Base-by-base conservation (phyloP, 1,140 invertebrate genomes). In the Drosophila simulans region DNA sequence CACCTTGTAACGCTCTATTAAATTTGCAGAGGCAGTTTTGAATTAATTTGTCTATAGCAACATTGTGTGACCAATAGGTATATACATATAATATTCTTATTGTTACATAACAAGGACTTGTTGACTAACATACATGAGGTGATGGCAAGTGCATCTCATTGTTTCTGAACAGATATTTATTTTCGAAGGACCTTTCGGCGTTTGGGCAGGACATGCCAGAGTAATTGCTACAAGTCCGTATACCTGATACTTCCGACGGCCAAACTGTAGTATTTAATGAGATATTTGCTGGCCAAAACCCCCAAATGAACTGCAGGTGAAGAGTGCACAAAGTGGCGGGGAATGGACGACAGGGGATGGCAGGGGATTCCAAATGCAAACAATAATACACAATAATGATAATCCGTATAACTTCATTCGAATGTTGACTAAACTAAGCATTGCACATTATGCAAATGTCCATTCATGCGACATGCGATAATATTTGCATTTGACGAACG, bases 361-460 rank as follows among this genome's bases (percentile, higher is more conserved):
- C 11, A n/a, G 31, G 12, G 13, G 13, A 13, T 2, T 31, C 27
- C 39, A 20, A 37, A n/a, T 15, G 60, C 62, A 68, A 58, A 66
- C 35, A 74, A 59, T 42, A 58, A 68, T 37, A 59, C 56, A 60
- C 43, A 51, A 49, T 27, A 77, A 69, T 59, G 37, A 75, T 73
- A 69, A 80, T 77, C 72, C 64, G 27, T 34, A 68, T 70, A 55
- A 57, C 46, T 45, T 74, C 58, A 83, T 77, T 76, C 45, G 54
- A 72, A 56, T 60, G 40, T 58, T 74, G 81, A 66, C 59, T 77
- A 48, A 82, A 82, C 68, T 73, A 63, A 74, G 65, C 63, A 70
- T 51, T 15, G 35, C 57, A 60, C 81, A 84, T 85, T 85, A 80
- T 85, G 81, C 81, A 80, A 85, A 85, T 85, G 62, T 45, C 60